Conservation (phyloP, 2,888 invertebrate species). For the Clistopyga incitator region DNA sequence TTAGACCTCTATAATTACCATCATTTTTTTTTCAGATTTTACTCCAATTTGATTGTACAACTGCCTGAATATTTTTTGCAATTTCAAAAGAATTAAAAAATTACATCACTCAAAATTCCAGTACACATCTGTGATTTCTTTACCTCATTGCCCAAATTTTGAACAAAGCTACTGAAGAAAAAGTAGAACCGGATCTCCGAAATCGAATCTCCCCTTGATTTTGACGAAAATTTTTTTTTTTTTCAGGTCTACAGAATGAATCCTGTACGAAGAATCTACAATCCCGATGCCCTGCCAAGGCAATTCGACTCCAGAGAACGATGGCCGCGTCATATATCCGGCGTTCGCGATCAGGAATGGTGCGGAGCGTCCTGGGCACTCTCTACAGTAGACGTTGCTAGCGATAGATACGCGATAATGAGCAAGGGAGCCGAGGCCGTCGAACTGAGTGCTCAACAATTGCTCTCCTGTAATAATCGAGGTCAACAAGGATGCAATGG, state of each 20-base stretch:
- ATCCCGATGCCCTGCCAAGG: conserved; percentile 87
- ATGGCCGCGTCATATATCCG: conserved; percentile 91
- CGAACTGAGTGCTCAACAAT: conserved; percentile 92
- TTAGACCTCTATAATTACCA: too few relatives aligned
- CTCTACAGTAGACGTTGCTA: conserved; percentile 92
- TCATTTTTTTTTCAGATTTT: too few relatives aligned
- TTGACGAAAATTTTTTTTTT: conserved; percentile 9
- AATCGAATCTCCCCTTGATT: background rate
- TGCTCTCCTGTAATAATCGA: conserved; percentile 93
- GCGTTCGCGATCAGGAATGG: conserved; percentile 90
- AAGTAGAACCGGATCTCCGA: background rate
- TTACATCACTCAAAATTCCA: too few relatives aligned
- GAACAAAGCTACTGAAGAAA: too few relatives aligned
- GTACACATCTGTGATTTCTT: too few relatives aligned
- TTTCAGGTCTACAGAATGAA: conserved; percentile 85
- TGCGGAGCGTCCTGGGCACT: conserved; percentile 97
- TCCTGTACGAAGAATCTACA: conserved; percentile 87
- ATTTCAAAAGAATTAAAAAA: too few relatives aligned
- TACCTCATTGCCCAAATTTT: too few relatives aligned
- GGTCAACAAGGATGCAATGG: conserved; percentile 93
- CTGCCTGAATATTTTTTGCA: too few relatives aligned
- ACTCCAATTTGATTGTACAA: too few relatives aligned
- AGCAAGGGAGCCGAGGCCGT: conserved; percentile 91
- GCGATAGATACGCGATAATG: conserved; percentile 93
- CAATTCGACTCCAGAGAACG: conserved; percentile 91